Conservation (phyloP, 2,797 vertebrate genomes). For the Ateles fusciceps region DNA sequence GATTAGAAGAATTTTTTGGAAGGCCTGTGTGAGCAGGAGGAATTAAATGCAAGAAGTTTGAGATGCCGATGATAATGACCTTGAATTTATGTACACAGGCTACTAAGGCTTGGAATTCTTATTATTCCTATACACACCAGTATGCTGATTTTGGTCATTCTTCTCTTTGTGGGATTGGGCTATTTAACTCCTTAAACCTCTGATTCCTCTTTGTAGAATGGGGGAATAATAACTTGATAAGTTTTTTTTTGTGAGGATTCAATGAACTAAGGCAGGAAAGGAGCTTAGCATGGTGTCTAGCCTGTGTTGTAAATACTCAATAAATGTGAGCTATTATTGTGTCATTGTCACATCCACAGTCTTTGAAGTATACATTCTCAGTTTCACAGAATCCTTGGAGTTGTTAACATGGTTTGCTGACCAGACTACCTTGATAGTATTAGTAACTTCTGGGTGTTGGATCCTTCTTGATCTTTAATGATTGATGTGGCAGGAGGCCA, state of each 20-base stretch:
- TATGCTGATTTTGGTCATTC: not conserved
- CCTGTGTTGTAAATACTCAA: not conserved
- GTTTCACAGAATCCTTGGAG: not conserved
- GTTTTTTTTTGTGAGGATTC: not conserved
- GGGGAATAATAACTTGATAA: not conserved
- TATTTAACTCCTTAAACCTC: not conserved
- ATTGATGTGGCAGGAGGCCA: not conserved
- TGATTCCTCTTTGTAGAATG: not conserved
- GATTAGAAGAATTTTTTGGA: not conserved
- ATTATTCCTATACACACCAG: not conserved
- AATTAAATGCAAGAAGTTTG: not conserved
- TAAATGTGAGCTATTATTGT: not conserved
- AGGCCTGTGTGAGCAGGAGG: not conserved
- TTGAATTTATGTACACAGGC: not conserved
- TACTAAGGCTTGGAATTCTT: conserved; percentile 20
- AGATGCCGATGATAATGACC: not conserved
- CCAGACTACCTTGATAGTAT: not conserved
- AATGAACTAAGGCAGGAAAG: not conserved
- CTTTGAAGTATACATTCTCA: conserved; percentile 1
- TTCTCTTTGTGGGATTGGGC: not conserved
- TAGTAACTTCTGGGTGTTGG: not conserved
- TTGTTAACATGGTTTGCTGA: not conserved
- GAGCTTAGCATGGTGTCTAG: not conserved
- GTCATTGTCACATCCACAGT: not conserved
- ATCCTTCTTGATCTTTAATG: conserved; percentile 38